Percentiles rank a stretch among this genome's conserved stretches.
These are phyloP conservation scores for Ernsta delagoae DNA, from an alignment of 2,888 invertebrate genomes.

Conservation along the genomic window DNA sequence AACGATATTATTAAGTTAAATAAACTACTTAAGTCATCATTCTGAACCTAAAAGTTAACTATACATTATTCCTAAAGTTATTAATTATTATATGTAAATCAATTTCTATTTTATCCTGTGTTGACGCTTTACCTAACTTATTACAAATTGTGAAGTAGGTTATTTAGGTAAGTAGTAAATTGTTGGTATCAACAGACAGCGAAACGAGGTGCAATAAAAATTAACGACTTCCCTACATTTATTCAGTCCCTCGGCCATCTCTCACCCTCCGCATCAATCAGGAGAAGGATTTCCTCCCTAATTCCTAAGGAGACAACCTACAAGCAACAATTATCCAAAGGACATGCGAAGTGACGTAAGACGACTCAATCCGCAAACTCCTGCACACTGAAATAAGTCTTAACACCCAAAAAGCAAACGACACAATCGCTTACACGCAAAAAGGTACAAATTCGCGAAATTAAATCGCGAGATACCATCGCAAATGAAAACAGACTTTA, in stretches of 20 bases:
- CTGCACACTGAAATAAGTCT: conserved; percentile 50
- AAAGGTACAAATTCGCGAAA: conserved; percentile 6
- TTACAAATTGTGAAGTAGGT: background rate
- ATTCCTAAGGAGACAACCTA: conserved; percentile 79
- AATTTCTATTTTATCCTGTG: too few relatives aligned
- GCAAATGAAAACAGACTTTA: conserved; percentile 39
- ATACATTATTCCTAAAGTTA: too few relatives aligned
- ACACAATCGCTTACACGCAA: conserved; percentile 47
- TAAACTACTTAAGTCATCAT: too few relatives aligned
- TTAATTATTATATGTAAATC: too few relatives aligned
- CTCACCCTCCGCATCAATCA: conserved; percentile 72
- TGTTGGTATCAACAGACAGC: conserved; percentile 1
- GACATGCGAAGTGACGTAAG: conserved; percentile 55
- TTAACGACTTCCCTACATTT: conserved; percentile 58
- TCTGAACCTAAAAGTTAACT: too few relatives aligned
- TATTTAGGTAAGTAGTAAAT: too few relatives aligned
- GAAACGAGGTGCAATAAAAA: conserved; percentile 69
- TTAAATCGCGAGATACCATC: conserved; percentile 15
- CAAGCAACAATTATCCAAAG: conserved; percentile 80
- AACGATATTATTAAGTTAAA: too few relatives aligned
- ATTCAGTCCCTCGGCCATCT: conserved; percentile 34
- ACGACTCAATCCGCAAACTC: conserved; percentile 41
- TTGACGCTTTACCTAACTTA: too few relatives aligned
- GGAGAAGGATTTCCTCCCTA: conserved; percentile 79
- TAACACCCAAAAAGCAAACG: conserved; percentile 50